These are phyloP conservation scores for Mormoops blainvillei DNA, from an alignment of 2,113 vertebrate genomes.

Conservation along the genomic window DNA sequence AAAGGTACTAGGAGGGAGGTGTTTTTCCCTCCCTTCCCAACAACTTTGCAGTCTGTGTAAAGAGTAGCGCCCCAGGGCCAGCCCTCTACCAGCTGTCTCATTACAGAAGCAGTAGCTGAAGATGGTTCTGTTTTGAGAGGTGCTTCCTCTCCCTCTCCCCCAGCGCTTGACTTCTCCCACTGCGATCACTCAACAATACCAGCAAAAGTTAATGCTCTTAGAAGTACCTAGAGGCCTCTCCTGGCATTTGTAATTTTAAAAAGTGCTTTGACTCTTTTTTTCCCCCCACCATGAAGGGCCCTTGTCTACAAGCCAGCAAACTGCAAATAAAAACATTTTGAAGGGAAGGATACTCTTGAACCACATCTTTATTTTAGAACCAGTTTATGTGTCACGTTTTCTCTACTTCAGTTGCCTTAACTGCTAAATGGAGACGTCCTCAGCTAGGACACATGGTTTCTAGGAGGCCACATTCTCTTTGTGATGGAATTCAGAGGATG, in stretches of 20 bases:
- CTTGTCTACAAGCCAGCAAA: neutral
- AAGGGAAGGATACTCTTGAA: neutral
- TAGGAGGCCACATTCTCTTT: neutral
- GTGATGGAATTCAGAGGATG: neutral
- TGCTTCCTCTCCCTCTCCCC: too few relatives aligned
- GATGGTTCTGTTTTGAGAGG: neutral
- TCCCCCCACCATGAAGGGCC: neutral
- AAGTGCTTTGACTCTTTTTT: neutral
- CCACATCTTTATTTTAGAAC: neutral
- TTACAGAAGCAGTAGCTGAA: neutral
- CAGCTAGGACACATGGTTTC: neutral
- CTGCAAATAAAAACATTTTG: neutral
- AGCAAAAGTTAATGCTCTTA: neutral
- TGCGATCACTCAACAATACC: neutral
- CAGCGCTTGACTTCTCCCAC: neutral
- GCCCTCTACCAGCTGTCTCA: fast-evolving
- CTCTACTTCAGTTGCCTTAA: neutral
- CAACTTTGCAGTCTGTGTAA: fast-evolving
- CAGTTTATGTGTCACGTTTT: neutral
- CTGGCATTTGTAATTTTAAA: neutral
- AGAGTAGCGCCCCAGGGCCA: neutral
- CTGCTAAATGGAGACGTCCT: neutral
- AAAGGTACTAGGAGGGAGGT: fast-evolving
- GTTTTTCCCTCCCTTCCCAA: neutral
- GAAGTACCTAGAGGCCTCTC: neutral